Evolutionary conservation across 2,888 invertebrate species (phyloP), one percentile per base, ranked within the genome.

Genomic region (Caenorhabditis auriculariae): DNA sequence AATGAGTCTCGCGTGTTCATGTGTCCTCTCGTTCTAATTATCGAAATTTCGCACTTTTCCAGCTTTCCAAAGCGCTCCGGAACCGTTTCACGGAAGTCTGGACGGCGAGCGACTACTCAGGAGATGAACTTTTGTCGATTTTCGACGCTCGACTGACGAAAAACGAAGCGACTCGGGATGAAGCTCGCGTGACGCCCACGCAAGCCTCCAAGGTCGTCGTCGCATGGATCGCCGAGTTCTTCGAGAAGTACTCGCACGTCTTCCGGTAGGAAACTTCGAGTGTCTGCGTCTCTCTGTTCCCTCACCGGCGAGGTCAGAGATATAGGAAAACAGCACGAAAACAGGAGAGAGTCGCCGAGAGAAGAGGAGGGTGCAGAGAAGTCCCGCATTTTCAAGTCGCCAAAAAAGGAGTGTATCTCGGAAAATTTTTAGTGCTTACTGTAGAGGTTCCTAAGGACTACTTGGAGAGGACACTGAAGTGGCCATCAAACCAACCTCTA

Each of bases 1-100:
- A n/a, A n/a, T n/a, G n/a, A n/a, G n/a, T n/a, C n/a, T n/a, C n/a
- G n/a, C n/a, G n/a, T n/a, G n/a, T n/a, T n/a, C n/a, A n/a, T n/a
- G n/a, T n/a, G 21, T 12, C n/a, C n/a, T 35, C n/a, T 35, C 35
- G 35, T 35, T 35, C n/a, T n/a, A 15, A n/a, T 15, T 12, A 12
- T 35, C n/a, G n/a, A 1, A 35, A 35, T 15, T 41, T 19, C 42
- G 17, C 42, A 47, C n/a, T n/a, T 49, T 74, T 82, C 17, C 73
- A 87, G 86, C 85, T 98, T 9, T 98, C 96, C 0, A 95, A 95
- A 0, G 96, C 98, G 0, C 84, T 98, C 47, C 86, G 98, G 48
- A 99, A 99, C 85, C 88, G 98, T 45, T 93, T 99, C 77, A 96
- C 98, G 0, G 98, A 99, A 85, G 92, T 99, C 80, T 99, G 96